Base-by-base conservation (phyloP, 1,140 invertebrate genomes). In the Belonocnema kinseyi region DNA sequence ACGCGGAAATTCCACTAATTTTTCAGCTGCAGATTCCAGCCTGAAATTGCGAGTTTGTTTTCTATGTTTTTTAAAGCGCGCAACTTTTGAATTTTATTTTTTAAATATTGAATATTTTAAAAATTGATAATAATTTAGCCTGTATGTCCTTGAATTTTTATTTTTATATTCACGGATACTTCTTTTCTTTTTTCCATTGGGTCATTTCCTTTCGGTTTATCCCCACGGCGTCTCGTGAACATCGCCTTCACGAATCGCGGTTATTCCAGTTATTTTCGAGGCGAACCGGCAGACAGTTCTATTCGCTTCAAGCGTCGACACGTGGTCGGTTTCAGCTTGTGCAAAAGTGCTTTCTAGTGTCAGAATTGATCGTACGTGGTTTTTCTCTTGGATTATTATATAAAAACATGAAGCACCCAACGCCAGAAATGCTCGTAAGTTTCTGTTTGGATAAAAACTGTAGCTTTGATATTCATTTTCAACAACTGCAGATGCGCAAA, bases 201-300 rank as follows among this genome's bases (percentile, higher is more conserved):
- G n/a, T 66, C 40, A 66, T 66, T 66, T 66, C 61, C 61, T 66
- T 66, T 66, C 61, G 61, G 33, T 66, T 66, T 66, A 21, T 66
- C 61, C 61, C 61, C 61, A 66, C 61, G 21, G 26, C 26, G 40
- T 16, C 26, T 33, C 58, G 58, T 40, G 26, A 26, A 33, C 58
- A 66, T 33, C n/a, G 40, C 40, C 40, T 66, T 40, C 61, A 33
- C 61, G 61, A 66, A 33, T 66, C 61, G 61, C 40, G 33, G 61
- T 66, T 66, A 66, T 66, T 66, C 40, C 40, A 66, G 61, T 66
- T 66, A 66, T 66, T 66, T 33, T 66, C 40, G 40, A 33, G 26
- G 26, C 26, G 26, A 66, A 40, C 61, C 61, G 8, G 8, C 21
- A 66, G 33, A 66, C 61, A 40, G 33, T 40, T 66, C 33, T 16